Evolutionary conservation across 2,113 vertebrate species (phyloP), one percentile per base, ranked within the genome.

Genomic region (Neolamprologus tretocephalus): DNA sequence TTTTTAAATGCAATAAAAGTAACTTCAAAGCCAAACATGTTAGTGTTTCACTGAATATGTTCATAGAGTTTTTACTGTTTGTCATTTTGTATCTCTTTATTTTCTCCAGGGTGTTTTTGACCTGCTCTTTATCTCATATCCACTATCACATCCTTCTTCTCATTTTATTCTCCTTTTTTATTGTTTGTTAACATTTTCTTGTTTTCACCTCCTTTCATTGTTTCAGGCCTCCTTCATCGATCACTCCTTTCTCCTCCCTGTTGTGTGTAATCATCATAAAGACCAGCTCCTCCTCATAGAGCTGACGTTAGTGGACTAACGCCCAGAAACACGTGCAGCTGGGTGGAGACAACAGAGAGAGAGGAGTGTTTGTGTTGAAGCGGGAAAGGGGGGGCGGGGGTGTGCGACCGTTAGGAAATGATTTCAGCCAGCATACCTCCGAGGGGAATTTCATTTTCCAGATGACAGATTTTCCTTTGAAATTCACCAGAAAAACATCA

Each of bases 291-390:
- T 54, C 23, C 47, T 80, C 49, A n/a, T 0, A 17, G 16, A 78
- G 71, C 86, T 80, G 71, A 84, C 86, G 33, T 87, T 21, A 53
- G 68, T 9, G 55, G 81, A 37, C 40, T 47, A 75, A 82, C 4
- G 49, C 26, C 79, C 37, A 28, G 81, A 83, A 57, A 84, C 71
- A 66, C 40, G 1, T 16, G 19, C 40, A 45, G 17, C 11, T 10
- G 28, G 23, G 57, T 26, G 55, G 51, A n/a, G 53, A 54, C 75
- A 21, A 53, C 75, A 54, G 68, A 40, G 47, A 16, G 42, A 3
- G 58, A 63, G 79, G 85, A 81, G 79, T 86, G 79, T 81, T 86
- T 87, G 37, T 71, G 42, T 31, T 78, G 42, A 53, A 71, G 51
- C 3, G 85, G 80, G 47, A 33, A 47, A 21, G 23, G 11, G n/a